Evolutionary conservation across 2,888 invertebrate genomes (phyloP).

Genomic region (Parapristionchus giblindavisi): DNA sequence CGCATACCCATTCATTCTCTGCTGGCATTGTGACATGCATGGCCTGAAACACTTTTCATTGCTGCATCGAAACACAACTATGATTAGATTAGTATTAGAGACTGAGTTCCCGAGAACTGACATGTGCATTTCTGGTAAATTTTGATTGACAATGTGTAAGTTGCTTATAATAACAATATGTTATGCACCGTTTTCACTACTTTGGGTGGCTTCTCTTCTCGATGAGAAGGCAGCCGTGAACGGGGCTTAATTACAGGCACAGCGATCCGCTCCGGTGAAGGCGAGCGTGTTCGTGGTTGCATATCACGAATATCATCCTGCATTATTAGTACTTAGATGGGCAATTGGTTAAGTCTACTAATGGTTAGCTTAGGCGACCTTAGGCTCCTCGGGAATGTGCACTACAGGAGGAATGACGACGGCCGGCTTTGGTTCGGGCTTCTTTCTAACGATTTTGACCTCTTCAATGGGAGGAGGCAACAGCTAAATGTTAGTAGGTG

Average conservation of each 20-base stretch:
- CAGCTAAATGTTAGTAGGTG: background rate
- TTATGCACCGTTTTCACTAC: too few species aligned
- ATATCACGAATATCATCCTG: conserved; percentile 18
- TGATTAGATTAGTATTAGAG: too few species aligned
- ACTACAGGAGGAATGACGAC: background rate
- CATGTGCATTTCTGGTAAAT: too few species aligned
- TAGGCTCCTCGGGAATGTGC: conserved; percentile 38
- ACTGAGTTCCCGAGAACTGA: too few species aligned
- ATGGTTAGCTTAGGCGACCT: too few species aligned
- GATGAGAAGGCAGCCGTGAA: conserved; percentile 8
- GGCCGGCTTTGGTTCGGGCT: background rate
- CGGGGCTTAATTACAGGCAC: background rate
- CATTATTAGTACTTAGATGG: too few species aligned
- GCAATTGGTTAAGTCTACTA: background rate
- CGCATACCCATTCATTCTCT: conserved; percentile 42
- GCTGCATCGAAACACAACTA: too few species aligned
- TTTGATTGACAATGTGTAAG: too few species aligned
- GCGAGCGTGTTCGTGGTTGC: background rate
- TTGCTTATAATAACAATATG: too few species aligned
- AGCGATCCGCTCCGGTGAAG: conserved; percentile 8
- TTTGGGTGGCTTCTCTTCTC: too few species aligned
- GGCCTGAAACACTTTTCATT: too few species aligned
- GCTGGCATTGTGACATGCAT: background rate
- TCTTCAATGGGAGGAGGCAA: conserved; percentile 37
- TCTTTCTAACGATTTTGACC: conserved; percentile 7